Evolutionary conservation across 2,888 invertebrate species (phyloP).

Genomic region (Invenusta paracnida): DNA sequence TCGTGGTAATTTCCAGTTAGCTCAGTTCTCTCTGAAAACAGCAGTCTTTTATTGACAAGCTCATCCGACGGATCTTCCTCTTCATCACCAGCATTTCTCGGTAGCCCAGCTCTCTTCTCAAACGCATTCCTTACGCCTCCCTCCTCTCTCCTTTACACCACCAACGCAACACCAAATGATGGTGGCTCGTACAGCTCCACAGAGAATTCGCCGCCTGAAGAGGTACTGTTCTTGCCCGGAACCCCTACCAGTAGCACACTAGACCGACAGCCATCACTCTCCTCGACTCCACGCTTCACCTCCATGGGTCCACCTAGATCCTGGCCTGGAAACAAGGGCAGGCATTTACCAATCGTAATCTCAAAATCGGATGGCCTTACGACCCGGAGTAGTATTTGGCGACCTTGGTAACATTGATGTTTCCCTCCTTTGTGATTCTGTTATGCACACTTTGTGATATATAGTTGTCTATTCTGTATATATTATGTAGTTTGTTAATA

Average conservation of each 20-base stretch:
- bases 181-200: not conserved
- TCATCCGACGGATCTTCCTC: not conserved
- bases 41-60: too few species aligned
- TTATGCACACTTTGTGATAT: too few species aligned
- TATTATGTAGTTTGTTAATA: too few species aligned
- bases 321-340: not conserved
- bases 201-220: conserved; percentile 1
- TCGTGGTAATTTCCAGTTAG: too few species aligned
- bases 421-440: too few species aligned
- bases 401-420: conserved; percentile 24
- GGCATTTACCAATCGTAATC: too few species aligned
- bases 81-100: not conserved
- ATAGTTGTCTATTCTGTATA: too few species aligned
- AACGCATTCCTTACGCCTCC: too few species aligned
- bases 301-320: not conserved
- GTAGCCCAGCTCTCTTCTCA: not conserved
- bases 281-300: too few species aligned
- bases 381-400: not conserved
- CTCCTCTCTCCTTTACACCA: too few species aligned
- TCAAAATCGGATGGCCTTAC: too few species aligned
- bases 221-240: not conserved
- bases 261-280: not conserved
- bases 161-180: not conserved
- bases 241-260: not conserved
- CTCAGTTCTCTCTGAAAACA: not conserved